A percentile compares a stretch with the other conserved stretches of the same genome.
Conservation (phyloP, 2,113 vertebrate genomes). For the Apaloderma vittatum region DNA sequence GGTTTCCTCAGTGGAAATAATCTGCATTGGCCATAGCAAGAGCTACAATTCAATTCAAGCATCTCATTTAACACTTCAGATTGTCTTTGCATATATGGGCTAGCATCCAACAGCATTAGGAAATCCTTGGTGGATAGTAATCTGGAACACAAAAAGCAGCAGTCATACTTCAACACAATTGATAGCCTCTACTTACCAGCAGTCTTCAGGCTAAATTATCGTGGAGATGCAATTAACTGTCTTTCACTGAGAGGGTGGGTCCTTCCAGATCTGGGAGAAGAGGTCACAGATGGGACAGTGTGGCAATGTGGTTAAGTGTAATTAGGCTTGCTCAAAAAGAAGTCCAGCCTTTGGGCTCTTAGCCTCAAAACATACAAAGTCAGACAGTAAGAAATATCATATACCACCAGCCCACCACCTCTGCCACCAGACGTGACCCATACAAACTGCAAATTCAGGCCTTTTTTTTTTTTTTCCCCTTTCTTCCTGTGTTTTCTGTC, state of each 20-base stretch:
- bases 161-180: slow-evolving; percentile 70
- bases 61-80: slow-evolving; percentile 55
- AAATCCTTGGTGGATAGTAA: slow-evolving; percentile 71
- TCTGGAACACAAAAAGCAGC: slow-evolving; percentile 69
- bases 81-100: slow-evolving; percentile 59
- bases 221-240: slow-evolving; percentile 53
- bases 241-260: slow-evolving; percentile 53
- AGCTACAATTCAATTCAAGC: slow-evolving; percentile 25
- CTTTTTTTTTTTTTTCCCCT: background rate
- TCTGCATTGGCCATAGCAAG: background rate
- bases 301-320: background rate
- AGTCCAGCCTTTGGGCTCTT: background rate
- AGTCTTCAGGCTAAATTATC: slow-evolving; percentile 41
- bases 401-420: background rate
- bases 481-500: slow-evolving; percentile 29
- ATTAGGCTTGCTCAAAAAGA: slow-evolving; percentile 3
- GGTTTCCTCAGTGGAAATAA: slow-evolving; percentile 48
- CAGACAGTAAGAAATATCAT: background rate
- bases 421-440: background rate
- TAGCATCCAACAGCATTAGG: slow-evolving; percentile 62
- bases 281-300: slow-evolving; percentile 30
- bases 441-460: background rate
- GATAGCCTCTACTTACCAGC: slow-evolving; percentile 44
- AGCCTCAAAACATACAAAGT: background rate
- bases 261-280: slow-evolving; percentile 37